Percentiles rank a stretch among this genome's conserved stretches.
phyloP scores from a whole-genome alignment of 2,888 invertebrate species.

The Lochmaea capreae region DNA sequence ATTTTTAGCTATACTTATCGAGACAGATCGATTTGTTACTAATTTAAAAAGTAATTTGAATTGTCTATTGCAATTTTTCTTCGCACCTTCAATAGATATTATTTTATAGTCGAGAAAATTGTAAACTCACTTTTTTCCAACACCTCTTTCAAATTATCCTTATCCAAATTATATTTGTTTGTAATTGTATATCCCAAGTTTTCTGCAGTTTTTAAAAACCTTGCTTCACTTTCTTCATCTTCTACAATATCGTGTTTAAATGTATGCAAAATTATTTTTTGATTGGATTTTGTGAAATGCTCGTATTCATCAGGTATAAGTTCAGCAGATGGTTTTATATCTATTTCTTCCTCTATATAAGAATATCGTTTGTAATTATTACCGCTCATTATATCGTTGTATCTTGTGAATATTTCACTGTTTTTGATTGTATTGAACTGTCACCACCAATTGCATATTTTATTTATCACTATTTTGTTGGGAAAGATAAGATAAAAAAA shows the following conservation, averaged over 20 bases:
- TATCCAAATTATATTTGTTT: slow-evolving; percentile 45
- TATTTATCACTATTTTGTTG: background rate
- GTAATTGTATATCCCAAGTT: slow-evolving; percentile 45
- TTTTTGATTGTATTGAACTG: background rate
- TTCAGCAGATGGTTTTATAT: slow-evolving; percentile 59
- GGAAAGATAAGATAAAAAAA: slow-evolving; percentile 8
- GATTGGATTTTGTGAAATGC: slow-evolving; percentile 41
- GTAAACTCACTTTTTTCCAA: slow-evolving; percentile 49
- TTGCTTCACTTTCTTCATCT: slow-evolving; percentile 42
- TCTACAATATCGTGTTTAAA: slow-evolving; percentile 35
- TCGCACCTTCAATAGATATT: too few species aligned
- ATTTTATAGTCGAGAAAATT: too few species aligned
- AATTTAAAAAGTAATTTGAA: too few species aligned
- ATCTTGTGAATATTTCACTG: background rate
- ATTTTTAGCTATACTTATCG: too few species aligned
- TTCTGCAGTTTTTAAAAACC: slow-evolving; percentile 44
- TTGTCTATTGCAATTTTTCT: too few species aligned
- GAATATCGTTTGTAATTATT: slow-evolving; percentile 17
- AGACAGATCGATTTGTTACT: too few species aligned
- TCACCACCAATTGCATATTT: background rate
- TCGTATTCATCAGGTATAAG: slow-evolving; percentile 61
- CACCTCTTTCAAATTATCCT: slow-evolving; percentile 39
- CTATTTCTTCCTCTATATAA: slow-evolving; percentile 50
- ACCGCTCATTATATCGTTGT: background rate
- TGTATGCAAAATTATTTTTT: slow-evolving; percentile 44